Conservation (phyloP, 1,140 invertebrate genomes). For the Holcopasites calliopsidis region DNA sequence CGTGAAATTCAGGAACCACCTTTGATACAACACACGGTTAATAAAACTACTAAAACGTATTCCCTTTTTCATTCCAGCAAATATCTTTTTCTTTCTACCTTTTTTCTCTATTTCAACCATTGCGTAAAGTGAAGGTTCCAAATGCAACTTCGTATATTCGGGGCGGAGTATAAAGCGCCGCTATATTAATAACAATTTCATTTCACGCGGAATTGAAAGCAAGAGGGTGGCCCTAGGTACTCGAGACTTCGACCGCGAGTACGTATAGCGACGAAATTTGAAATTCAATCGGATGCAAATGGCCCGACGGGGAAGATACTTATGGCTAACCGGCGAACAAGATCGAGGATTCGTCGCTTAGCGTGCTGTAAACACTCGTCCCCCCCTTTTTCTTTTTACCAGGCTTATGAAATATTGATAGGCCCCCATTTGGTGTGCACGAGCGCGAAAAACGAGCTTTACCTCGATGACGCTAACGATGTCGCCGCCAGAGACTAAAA, state of each 20-base stretch:
- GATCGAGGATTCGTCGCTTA: conserved; percentile 66
- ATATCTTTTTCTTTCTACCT: too few species aligned
- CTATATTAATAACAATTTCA: conserved; percentile 46
- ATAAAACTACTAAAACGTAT: too few species aligned
- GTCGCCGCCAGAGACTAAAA: conserved; percentile 2
- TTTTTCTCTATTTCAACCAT: too few species aligned
- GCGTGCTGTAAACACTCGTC: conserved; percentile 68
- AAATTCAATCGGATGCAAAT: conserved; percentile 76
- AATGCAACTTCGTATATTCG: too few species aligned
- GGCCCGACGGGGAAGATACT: conserved; percentile 42
- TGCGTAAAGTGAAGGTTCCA: too few species aligned
- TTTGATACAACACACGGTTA: too few species aligned
- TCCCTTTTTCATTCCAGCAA: too few species aligned
- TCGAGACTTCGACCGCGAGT: conserved; percentile 50
- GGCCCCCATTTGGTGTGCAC: conserved; percentile 32
- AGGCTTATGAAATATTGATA: conserved; percentile 72
- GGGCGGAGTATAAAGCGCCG: too few species aligned
- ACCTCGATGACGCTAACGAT: conserved; percentile 20
- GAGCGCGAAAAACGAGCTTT: conserved; percentile 12
- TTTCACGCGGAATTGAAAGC: conserved; percentile 14
- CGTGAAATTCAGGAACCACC: background rate
- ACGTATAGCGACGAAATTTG: conserved; percentile 61
- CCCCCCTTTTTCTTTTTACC: conserved; percentile 54
- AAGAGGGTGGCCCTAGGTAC: conserved; percentile 22
- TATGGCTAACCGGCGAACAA: conserved; percentile 63